Base-by-base conservation (phyloP, 1,140 invertebrate genomes). In the Harpegnathos saltator region DNA sequence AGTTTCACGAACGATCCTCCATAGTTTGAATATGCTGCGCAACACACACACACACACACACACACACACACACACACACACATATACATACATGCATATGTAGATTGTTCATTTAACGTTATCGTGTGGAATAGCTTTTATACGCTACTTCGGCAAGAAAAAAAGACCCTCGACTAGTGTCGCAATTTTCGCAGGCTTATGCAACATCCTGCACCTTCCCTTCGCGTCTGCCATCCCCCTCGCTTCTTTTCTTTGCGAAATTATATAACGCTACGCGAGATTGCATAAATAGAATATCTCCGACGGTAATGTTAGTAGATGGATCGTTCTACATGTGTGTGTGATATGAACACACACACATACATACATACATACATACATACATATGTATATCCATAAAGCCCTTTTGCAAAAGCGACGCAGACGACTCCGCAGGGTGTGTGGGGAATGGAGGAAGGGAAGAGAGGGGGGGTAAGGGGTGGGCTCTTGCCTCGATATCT, bases 401-500 rank as follows among this genome's bases (percentile, higher is more conserved):
- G 63, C 14, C 4, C 12, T n/a, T 17, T 75, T 50, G 58, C 4
- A 3, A 26, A 14, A 63, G 14, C 29, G 58, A 19, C n/a, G n/a
- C n/a, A 11, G 26, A 71, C 22, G 17, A 15, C 14, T 9, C 17
- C 50, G 74, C 38, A 58, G 29, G 29, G 22, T 14, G 15, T 1
- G n/a, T 1, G 44, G 52, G 5, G 38, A 17, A 63, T n/a, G n/a
- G n/a, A n/a, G n/a, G n/a, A n/a, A n/a, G n/a, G n/a, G n/a, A n/a
- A n/a, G n/a, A n/a, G n/a, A 15, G 17, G 72, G 17, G 17, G 26
- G 33, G 24, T 54, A 83, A 24, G 80, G 75, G 33, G 19, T 29
- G 73, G 44, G 58, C 71, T 54, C 56, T 52, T 73, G 71, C 68
- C 19, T 38, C 66, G 66, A 81, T 73, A 81, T 77, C 74, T 77